Percentiles rank a stretch among this genome's conserved stretches.
phyloP scores from a whole-genome alignment of 2,113 vertebrate genomes.

The Corvus hawaiiensis region DNA sequence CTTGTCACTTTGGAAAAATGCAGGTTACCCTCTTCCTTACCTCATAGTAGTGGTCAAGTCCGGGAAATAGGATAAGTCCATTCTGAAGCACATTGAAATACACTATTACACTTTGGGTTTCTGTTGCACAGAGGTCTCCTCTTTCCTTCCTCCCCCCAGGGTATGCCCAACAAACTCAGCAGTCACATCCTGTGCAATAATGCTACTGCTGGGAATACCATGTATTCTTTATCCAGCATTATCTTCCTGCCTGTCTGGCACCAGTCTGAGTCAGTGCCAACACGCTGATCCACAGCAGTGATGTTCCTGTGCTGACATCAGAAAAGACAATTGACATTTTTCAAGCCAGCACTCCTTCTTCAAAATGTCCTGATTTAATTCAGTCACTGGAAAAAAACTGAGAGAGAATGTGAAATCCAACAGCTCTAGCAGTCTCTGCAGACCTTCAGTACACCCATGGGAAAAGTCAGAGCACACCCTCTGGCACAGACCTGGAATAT shows the following conservation, averaged over 20 bases:
- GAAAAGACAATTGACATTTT: not conserved
- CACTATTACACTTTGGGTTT: not conserved
- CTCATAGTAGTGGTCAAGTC: not conserved
- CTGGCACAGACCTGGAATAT: rapidly evolving
- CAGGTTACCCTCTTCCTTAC: not conserved
- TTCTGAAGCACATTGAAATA: not conserved
- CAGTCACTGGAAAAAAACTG: not conserved
- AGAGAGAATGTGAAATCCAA: not conserved
- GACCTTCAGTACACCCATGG: not conserved
- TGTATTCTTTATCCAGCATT: not conserved
- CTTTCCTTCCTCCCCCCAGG: not conserved
- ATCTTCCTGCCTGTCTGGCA: not conserved
- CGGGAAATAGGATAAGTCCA: not conserved
- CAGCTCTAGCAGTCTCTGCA: not conserved
- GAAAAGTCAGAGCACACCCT: not conserved
- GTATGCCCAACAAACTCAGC: not conserved
- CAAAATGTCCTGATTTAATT: not conserved
- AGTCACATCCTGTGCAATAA: not conserved
- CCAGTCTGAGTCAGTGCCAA: not conserved
- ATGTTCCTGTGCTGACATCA: not conserved
- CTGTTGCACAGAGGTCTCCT: not conserved
- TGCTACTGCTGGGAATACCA: not conserved
- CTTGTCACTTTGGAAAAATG: not conserved
- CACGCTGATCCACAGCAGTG: rapidly evolving
- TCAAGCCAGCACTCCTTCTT: not conserved